A percentile compares a stretch with the other conserved stretches of the same genome.
Conservation (phyloP, 1,140 invertebrate species). For the Drosophila pruinosa region DNA sequence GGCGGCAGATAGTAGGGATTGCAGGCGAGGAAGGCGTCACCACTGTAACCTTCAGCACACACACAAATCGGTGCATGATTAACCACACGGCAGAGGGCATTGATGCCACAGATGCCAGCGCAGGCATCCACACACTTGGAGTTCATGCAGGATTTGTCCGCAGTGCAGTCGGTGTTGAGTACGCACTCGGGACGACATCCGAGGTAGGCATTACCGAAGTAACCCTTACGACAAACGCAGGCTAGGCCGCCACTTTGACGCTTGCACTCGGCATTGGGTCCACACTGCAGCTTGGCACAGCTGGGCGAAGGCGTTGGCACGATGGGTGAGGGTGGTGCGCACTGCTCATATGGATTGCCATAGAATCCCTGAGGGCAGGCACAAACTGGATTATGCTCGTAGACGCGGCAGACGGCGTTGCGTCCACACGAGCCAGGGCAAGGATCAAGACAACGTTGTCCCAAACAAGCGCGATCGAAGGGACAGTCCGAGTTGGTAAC, state of each 20-base stretch:
- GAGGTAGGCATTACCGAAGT: constrained; percentile 89
- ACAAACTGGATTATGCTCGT: constrained; percentile 91
- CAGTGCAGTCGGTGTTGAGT: constrained; percentile 89
- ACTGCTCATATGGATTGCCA: constrained; percentile 93
- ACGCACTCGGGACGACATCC: constrained; percentile 91
- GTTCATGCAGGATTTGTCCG: constrained; percentile 88
- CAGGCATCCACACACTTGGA: constrained; percentile 92
- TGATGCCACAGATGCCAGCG: constrained; percentile 88
- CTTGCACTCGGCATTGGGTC: constrained; percentile 89
- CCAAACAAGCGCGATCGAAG: constrained; percentile 90
- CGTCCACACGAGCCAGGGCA: constrained; percentile 91
- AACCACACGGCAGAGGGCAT: constrained; percentile 89
- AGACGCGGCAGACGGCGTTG: constrained; percentile 89
- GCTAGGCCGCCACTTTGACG: constrained; percentile 85
- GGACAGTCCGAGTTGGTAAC: constrained; percentile 90
- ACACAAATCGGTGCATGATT: constrained; percentile 92
- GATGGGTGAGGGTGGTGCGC: constrained; percentile 84
- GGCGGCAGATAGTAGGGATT: constrained; percentile 80
- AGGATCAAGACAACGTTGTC: constrained; percentile 90
- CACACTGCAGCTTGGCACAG: constrained; percentile 89
- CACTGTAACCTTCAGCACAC: constrained; percentile 88
- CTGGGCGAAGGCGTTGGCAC: constrained; percentile 84
- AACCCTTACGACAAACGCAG: constrained; percentile 87
- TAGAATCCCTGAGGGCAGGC: constrained; percentile 88
- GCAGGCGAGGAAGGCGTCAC: constrained; percentile 92